Evolutionary conservation across 1,140 invertebrate genomes (phyloP), one percentile per base, ranked within the genome.

Genomic region (Neodiprion pinetum): DNA sequence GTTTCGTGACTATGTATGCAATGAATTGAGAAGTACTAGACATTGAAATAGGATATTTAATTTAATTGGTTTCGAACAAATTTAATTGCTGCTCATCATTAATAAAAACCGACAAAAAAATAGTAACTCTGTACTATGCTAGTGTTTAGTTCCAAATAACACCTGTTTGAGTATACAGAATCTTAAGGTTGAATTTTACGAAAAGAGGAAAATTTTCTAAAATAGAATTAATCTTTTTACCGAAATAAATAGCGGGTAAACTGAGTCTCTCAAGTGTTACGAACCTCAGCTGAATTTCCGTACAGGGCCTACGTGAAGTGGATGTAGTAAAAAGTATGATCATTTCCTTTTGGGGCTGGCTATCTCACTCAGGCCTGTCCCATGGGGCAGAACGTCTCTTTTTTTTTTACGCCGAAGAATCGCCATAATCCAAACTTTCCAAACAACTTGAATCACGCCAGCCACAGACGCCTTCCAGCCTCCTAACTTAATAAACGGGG

Each of bases 391-490:
- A 61, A 61, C 53, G 53, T 61, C 11, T 40, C 28, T 5, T 40
- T 40, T 61, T 14, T 61, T 61, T 61, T 14, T 17, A 61, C 53
- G 11, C 53, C 11, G 11, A 5, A 61, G 11, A 61, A 61, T 61
- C 53, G 53, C n/a, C 53, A 61, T 61, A 61, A 61, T 61, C 53
- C 53, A 61, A 61, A 61, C 53, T 61, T 61, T 61, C 53, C 53
- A 61, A 61, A 61, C 53, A 61, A 61, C 53, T 61, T 17, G 53
- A 61, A 61, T 61, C 53, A 61, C 53, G 53, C 53, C 11, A 40
- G 53, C 53, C 53, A 61, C 53, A 61, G n/a, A 61, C 53, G 53
- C 53, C 53, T 17, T 61, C 53, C 11, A 61, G n/a, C 53, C 53
- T 14, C 53, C 53, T 61, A 61, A 61, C 53, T 61, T 61, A 61